These are phyloP conservation scores for Eurois occulta DNA, from an alignment of 2,888 invertebrate genomes.

Conservation along the genomic window DNA sequence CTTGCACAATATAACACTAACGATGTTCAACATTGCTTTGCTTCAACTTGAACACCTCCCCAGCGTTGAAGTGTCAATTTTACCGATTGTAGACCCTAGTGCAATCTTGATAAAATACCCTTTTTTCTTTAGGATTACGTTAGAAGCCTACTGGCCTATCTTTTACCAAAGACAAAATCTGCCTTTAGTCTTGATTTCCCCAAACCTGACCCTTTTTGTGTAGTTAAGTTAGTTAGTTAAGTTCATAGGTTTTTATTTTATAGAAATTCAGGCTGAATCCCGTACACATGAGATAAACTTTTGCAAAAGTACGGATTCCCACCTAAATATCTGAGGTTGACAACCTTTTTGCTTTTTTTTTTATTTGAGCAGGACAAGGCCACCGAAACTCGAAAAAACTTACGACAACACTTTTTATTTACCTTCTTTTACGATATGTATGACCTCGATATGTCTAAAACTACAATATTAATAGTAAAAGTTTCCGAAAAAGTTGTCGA, in stretches of 20 bases:
- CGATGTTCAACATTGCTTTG: background rate
- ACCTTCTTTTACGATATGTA: background rate
- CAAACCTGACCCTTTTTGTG: constrained; percentile 3
- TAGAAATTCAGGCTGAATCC: background rate
- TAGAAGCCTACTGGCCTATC: background rate
- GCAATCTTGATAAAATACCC: background rate
- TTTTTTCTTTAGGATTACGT: background rate
- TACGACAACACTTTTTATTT: background rate
- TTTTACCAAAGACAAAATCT: background rate
- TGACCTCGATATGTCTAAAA: constrained; percentile 20
- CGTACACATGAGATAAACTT: background rate
- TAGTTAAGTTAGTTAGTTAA: background rate
- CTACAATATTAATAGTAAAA: constrained; percentile 50
- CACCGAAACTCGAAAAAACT: background rate
- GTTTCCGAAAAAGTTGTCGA: constrained; percentile 23
- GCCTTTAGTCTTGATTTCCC: background rate
- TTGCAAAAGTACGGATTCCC: background rate
- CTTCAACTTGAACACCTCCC: background rate
- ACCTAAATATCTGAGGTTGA: background rate
- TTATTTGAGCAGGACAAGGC: background rate
- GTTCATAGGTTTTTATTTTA: background rate
- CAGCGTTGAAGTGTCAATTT: background rate
- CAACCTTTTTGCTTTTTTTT: background rate
- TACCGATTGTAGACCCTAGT: background rate
- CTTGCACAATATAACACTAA: constrained; percentile 21